These are phyloP conservation scores for Neomonachus schauinslandi DNA, from an alignment of 2,113 vertebrate species.

Conservation along the genomic window DNA sequence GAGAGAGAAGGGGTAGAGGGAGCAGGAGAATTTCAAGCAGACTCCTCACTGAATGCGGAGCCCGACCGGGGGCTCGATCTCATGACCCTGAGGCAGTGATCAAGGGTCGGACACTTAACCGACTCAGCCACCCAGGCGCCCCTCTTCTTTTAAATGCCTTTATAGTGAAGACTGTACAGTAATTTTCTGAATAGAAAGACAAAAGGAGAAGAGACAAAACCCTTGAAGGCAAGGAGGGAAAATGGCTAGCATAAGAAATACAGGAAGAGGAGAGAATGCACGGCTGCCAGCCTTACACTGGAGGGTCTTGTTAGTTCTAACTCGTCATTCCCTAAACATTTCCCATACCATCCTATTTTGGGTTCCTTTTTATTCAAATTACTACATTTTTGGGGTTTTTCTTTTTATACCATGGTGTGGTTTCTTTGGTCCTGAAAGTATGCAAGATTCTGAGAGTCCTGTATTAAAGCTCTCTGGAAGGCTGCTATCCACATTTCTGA, in stretches of 20 bases:
- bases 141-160: neutral
- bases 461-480: constrained; percentile 72
- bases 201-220: neutral
- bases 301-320: constrained; percentile 38
- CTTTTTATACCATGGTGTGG: constrained; percentile 81
- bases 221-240: neutral
- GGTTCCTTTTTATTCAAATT: constrained; percentile 74
- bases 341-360: constrained; percentile 67
- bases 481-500: constrained; percentile 72
- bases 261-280: neutral
- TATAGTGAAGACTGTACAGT: neutral
- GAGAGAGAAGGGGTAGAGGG: neutral
- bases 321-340: constrained; percentile 48
- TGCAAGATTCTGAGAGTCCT: constrained; percentile 55
- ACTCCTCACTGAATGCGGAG: neutral
- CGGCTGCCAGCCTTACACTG: neutral
- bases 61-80: neutral
- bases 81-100: neutral
- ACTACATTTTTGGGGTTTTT: constrained; percentile 71
- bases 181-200: constrained; percentile 48
- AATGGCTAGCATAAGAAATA: accelerated
- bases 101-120: neutral
- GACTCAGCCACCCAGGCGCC: neutral
- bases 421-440: constrained; percentile 76
- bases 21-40: neutral